Evolutionary conservation across 2,797 vertebrate genomes (phyloP).

Genomic region (Sebastes umbrosus): DNA sequence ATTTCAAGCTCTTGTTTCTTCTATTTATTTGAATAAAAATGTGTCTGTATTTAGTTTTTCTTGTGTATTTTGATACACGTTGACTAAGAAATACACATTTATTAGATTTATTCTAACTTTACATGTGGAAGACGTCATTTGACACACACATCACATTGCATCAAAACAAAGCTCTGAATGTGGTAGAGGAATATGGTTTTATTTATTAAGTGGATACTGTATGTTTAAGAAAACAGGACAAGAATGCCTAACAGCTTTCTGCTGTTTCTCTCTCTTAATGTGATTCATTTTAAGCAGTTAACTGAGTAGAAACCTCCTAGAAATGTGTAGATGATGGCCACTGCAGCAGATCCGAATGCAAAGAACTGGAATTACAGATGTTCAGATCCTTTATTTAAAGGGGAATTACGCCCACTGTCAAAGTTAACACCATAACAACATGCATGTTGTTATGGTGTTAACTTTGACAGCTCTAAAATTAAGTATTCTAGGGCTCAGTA

Average conservation of each 20-base stretch:
- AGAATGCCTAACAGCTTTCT: too few species aligned
- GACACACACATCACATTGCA: not conserved
- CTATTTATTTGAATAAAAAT: conserved; percentile 19
- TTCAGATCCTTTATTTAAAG: not conserved
- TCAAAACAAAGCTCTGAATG: not conserved
- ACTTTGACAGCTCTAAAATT: too few species aligned
- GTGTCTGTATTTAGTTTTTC: not conserved
- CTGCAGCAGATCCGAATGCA: too few species aligned
- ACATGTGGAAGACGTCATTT: not conserved
- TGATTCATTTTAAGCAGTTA: too few species aligned
- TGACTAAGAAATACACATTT: not conserved
- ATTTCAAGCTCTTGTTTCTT: not conserved
- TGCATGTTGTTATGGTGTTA: too few species aligned
- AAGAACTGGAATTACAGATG: not conserved
- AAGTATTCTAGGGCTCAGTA: too few species aligned
- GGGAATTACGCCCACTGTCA: too few species aligned
- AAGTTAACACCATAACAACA: too few species aligned
- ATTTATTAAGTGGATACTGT: not conserved
- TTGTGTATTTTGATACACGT: not conserved
- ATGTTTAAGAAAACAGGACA: too few species aligned
- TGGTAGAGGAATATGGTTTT: not conserved
- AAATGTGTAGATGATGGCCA: too few species aligned
- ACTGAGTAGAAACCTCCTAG: too few species aligned
- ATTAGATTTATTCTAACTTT: not conserved
- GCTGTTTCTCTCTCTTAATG: too few species aligned